Evolutionary conservation across 2,113 vertebrate species (phyloP).

Genomic region (Raphicerus campestris): DNA sequence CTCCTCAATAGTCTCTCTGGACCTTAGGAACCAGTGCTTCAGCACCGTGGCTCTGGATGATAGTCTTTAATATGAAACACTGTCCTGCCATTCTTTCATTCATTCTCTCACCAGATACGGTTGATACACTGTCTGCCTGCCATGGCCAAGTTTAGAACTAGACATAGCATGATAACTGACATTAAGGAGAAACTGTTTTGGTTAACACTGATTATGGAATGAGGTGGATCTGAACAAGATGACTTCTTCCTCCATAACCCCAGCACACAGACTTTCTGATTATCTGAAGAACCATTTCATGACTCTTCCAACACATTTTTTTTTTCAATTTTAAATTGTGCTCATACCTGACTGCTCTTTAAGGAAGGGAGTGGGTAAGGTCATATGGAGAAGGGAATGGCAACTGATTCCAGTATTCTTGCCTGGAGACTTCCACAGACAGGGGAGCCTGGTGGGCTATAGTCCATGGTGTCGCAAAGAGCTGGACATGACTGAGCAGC

Average conservation of each 20-base stretch:
- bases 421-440: not conserved
- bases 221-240: not conserved
- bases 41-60: not conserved
- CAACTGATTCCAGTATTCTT: not conserved
- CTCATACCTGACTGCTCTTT: not conserved
- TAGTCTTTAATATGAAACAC: not conserved
- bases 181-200: not conserved
- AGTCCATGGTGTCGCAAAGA: fast-evolving
- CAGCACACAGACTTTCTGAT: not conserved
- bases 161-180: not conserved
- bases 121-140: not conserved
- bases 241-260: not conserved
- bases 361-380: not conserved
- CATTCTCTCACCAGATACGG: not conserved
- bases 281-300: not conserved
- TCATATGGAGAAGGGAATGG: not conserved
- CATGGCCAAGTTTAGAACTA: not conserved
- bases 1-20: slow-evolving; percentile 8
- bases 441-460: not conserved
- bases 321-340: not conserved
- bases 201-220: not conserved
- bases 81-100: not conserved
- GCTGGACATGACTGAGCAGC: not conserved
- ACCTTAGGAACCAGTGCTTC: not conserved
- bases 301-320: not conserved